Base-by-base conservation (phyloP, 2,797 vertebrate genomes). In the Brachymystax lenok region DNA sequence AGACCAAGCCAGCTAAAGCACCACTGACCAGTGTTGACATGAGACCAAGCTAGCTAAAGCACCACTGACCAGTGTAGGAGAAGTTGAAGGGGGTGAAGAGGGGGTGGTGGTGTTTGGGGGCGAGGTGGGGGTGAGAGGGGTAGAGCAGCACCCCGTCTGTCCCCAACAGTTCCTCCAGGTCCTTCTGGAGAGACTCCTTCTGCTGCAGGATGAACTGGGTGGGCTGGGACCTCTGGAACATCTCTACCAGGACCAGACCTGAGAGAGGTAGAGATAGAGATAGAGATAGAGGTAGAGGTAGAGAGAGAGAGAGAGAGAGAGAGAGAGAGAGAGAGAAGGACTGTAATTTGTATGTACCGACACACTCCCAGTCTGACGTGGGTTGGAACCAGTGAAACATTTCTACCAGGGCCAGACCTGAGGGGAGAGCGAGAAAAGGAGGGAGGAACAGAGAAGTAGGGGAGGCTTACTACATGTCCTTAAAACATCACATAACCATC, bases 31-130 rank as follows among this genome's bases (percentile, higher is more conserved):
- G 95, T 96, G 80, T 96, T 0, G 24, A 24, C 24, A 24, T 24
- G 24, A 24, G 24, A 24, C 10, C 40, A 63, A 13, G 21, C n/a
- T 12, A 63, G 59, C 10, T 8, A 61, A 61, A 61, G 59, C 59
- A 24, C 59, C 59, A 40, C 35, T 71, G n/a, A 96, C 95, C 95
- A 80, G 95, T 96, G 79, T 96, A 96, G 71, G 91, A 86, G 4
- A 95, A 92, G 83, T 96, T 95, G 86, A 93, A 95, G 46, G 94
- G 92, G 73, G 90, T 94, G 51, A 93, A 92, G 19, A 95, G 80
- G 3, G 95, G 93, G 6, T 89, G 89, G 72, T 95, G 83, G 82
- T 96, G 95, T 82, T 83, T 92, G 14, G 94, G 95, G 28, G 94
- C 94, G 0, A 94, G 74, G 5, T 89, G 90, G 56, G 95, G 95